phyloP scores from a whole-genome alignment of 1,140 invertebrate genomes.

The Drosophila varians region DNA sequence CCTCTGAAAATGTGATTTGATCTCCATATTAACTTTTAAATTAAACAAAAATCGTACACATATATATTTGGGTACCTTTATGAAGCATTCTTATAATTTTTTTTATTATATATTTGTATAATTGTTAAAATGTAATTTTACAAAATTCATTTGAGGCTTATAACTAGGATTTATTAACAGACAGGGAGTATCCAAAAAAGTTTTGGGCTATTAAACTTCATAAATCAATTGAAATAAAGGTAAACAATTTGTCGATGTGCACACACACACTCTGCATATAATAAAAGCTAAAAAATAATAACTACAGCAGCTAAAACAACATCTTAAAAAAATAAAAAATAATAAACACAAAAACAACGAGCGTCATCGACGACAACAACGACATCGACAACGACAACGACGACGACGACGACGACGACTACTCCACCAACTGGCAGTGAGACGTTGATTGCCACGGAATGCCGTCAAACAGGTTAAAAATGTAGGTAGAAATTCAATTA shows the following conservation, averaged over 20 bases:
- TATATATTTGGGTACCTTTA: no score
- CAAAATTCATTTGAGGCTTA: no score
- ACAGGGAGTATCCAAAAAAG: no score
- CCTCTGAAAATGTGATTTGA: no score
- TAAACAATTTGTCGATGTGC: conserved; percentile 9
- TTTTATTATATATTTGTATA: no score
- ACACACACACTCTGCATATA: conserved; percentile 72
- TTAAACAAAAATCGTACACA: no score
- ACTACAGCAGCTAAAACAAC: conserved; percentile 45
- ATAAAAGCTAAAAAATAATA: conserved; percentile 54
- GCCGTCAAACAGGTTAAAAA: conserved; percentile 83
- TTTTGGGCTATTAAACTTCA: no score
- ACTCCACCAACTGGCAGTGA: conserved; percentile 65
- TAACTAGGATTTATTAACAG: no score
- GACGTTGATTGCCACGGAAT: conserved; percentile 82
- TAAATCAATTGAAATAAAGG: no score
- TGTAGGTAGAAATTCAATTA: conserved; percentile 83
- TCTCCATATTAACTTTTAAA: no score
- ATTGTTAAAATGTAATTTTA: no score
- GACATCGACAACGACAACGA: conserved; percentile 48
- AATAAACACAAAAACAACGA: conserved; percentile 28
- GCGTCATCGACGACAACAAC: conserved; percentile 61
- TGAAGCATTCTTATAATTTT: no score
- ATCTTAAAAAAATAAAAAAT: conserved; percentile 17
- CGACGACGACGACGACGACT: conserved; percentile 50